These are phyloP conservation scores for Hymenochirus boettgeri DNA, from an alignment of 2,113 vertebrate genomes.

Conservation along the genomic window DNA sequence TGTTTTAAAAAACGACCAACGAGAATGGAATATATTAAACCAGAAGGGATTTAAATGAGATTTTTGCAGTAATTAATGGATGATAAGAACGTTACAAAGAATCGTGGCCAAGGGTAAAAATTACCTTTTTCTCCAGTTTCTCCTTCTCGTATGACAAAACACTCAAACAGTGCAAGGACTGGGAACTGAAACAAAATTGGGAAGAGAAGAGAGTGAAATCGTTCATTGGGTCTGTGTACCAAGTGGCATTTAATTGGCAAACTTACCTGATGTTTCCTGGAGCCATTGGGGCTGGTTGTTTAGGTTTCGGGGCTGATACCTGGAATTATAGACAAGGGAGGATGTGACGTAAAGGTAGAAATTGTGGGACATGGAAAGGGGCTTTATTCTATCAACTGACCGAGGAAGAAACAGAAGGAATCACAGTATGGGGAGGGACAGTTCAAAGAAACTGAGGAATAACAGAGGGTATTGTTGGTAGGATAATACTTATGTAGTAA, in stretches of 20 bases:
- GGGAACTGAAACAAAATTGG: constrained; percentile 41
- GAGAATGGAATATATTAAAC: not conserved
- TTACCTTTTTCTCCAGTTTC: constrained; percentile 77
- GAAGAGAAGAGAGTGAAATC: not conserved
- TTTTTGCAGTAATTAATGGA: too few relatives aligned
- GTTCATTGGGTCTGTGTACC: not conserved
- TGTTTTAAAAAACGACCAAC: too few relatives aligned
- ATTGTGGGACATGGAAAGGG: too few relatives aligned
- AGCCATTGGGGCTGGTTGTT: constrained; percentile 34
- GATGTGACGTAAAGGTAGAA: too few relatives aligned
- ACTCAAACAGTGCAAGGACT: constrained; percentile 77
- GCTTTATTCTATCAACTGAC: too few relatives aligned
- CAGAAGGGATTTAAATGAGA: too few relatives aligned
- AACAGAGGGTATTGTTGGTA: too few relatives aligned
- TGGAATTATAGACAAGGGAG: not conserved
- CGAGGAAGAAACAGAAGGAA: too few relatives aligned
- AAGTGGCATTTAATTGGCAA: not conserved
- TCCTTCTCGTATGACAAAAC: constrained; percentile 79
- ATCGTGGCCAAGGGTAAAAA: not conserved
- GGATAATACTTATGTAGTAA: too few relatives aligned
- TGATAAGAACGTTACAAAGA: too few relatives aligned
- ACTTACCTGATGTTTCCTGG: constrained; percentile 9
- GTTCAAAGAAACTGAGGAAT: too few relatives aligned
- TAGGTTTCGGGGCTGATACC: constrained; percentile 7
- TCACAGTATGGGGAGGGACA: too few relatives aligned